phyloP scores from a whole-genome alignment of 2,797 vertebrate species.

The Paedocypris micromegethes region DNA sequence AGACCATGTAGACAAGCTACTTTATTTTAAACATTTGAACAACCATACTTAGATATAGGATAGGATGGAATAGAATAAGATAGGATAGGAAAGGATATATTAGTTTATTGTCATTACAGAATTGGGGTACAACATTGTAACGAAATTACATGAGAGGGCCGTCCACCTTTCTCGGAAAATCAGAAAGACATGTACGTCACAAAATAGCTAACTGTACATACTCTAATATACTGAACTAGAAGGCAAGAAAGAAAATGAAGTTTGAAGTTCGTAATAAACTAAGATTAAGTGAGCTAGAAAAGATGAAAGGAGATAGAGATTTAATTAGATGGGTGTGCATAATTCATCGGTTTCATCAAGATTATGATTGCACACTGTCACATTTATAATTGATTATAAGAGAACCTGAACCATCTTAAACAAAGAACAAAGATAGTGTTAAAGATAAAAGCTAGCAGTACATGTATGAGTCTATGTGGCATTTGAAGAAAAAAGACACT shows the following conservation, averaged over 20 bases:
- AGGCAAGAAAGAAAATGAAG: conserved; percentile 26
- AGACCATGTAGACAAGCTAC: too few relatives aligned
- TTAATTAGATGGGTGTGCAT: conserved; percentile 39
- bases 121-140: too few relatives aligned
- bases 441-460: conserved; percentile 20
- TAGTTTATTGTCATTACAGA: too few relatives aligned
- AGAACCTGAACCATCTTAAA: conserved; percentile 20
- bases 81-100: too few relatives aligned
- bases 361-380: conserved; percentile 34
- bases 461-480: not conserved
- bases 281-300: conserved; percentile 34
- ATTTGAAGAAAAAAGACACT: not conserved
- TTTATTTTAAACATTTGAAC: too few relatives aligned
- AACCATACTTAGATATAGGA: too few relatives aligned
- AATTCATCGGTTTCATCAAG: conserved; percentile 38
- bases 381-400: conserved; percentile 32
- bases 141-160: too few relatives aligned
- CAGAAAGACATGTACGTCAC: too few relatives aligned
- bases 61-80: too few relatives aligned
- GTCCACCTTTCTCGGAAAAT: too few relatives aligned
- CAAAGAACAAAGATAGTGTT: conserved; percentile 30
- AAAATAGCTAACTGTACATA: too few relatives aligned
- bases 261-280: conserved; percentile 21
- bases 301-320: conserved; percentile 31
- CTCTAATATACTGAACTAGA: conserved; percentile 7